Base-by-base conservation (phyloP, 2,888 invertebrate species). In the Drosophila multiciliata region DNA sequence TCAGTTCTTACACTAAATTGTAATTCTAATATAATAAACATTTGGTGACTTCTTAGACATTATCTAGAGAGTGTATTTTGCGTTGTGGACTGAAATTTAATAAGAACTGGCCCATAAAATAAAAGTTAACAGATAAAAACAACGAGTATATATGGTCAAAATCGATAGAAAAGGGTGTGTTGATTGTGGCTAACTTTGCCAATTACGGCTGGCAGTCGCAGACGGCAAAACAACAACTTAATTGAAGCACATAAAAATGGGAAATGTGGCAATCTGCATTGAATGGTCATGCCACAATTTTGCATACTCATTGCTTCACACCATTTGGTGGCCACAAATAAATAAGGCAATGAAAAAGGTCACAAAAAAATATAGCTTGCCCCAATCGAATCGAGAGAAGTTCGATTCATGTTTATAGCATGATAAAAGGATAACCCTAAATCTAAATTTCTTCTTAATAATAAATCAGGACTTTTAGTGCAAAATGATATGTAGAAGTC, bases 281-380 rank as follows among this genome's bases (percentile, higher is more conserved):
- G 40, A 8, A 54, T 55, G 23, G 32, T 40, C 17, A 49, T 57
- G 42, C 32, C n/a, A 59, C 61, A 65, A 60, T 55, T 78, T 76
- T 52, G 45, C 66, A 77, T 61, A 75, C 42, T 23, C 77, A n/a
- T 23, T 32, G 42, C n/a, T 26, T 32, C 26, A 48, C 73, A 61
- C 23, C 40, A 64, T 61, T 78, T 60, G 60, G 66, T 42, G 58
- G 49, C 57, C 36, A 38, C 35, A 53, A 50, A 75, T 54, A 75
- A 67, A 66, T 60, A 64, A 60, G 48, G 26, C 45, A 48, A 73
- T 62, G 29, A 65, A 60, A 45, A 54, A 12, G 48, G 50, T 26
- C 42, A 17, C 33, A 76, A 54, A 54, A 33, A 72, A 66, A 66
- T 50, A 7, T 6, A 64, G 53, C 23, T 52, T 50, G 60, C 45